Conservation (phyloP, 2,113 vertebrate species). For the Oreochromis spilurus region DNA sequence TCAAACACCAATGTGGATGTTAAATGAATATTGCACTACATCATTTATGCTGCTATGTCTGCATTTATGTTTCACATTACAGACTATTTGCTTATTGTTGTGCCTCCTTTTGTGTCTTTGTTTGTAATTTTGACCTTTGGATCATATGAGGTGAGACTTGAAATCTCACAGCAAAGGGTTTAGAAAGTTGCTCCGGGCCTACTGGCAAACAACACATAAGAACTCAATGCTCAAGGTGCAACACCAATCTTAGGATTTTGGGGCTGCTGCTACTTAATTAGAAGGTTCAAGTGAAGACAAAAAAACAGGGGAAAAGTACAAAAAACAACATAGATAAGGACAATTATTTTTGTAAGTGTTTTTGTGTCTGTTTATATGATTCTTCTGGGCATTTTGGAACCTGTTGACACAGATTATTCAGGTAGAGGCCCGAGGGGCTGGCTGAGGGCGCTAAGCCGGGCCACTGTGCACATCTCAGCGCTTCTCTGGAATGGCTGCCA, state of each 20-base stretch:
- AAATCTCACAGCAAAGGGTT: neutral
- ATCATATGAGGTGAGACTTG: neutral
- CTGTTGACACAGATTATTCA: conserved; percentile 81
- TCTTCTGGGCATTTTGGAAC: conserved; percentile 72
- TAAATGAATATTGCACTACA: neutral
- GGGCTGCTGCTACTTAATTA: conserved; percentile 47
- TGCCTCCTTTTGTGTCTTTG: neutral
- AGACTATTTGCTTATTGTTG: neutral
- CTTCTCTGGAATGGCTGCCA: conserved; percentile 73
- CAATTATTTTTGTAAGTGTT: conserved; percentile 69
- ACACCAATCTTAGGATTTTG: neutral
- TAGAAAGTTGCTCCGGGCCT: neutral
- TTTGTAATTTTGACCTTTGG: neutral
- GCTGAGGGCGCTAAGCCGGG: conserved; percentile 69
- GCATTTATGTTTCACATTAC: neutral
- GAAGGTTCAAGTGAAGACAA: conserved; percentile 59
- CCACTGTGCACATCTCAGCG: conserved; percentile 70
- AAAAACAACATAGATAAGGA: conserved; percentile 20
- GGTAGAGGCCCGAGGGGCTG: conserved; percentile 71
- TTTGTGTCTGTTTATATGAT: conserved; percentile 57
- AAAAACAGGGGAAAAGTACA: neutral
- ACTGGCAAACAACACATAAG: neutral
- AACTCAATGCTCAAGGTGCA: conserved; percentile 9
- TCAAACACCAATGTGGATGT: neutral
- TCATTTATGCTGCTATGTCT: neutral